Base-by-base conservation (phyloP, 2,113 vertebrate genomes). In the Neolamprologus tretocephalus region DNA sequence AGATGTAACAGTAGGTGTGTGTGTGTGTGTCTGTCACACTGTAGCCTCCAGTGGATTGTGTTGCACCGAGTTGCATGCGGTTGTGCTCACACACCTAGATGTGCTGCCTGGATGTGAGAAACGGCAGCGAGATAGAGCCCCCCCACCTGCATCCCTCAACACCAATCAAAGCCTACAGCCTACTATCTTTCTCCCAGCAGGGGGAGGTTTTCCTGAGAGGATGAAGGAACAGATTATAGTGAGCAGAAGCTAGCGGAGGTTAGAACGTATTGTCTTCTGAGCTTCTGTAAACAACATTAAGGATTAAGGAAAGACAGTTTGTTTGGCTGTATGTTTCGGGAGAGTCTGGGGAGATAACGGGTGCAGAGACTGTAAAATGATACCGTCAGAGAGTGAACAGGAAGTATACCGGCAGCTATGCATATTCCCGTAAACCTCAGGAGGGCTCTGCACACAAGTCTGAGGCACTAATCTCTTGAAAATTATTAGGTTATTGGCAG, bases 401-500 rank as follows among this genome's bases (percentile, higher is more conserved):
- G 49, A 80, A 71, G 79, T 79, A 17, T 12, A 87, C 23, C 23
- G 17, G 37, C 73, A 63, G 31, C 57, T 82, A 40, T 55, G 42
- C 55, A 91, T 86, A 89, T 83, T 89, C 23, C 61, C 3, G 8
- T 17, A 45, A 33, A 58, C 23, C 37, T 8, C 33, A 35, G 55
- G 78, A 88, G 7, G 80, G 49, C 16, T 83, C 35, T 3, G 53
- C 13, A 16, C 12, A 35, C 21, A 80, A 89, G 47, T 91, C 86
- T 28, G 45, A 31, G 0, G 1, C 42, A 58, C 40, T 92, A 89
- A 93, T 93, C 82, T 89, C 87, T 82, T 92, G 13, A 88, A 89
- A 78, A 90, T 86, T 85, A 82, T 91, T n/a, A 80, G 23, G 17
- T 75, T 75, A 91, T 82, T 90, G 86, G 80, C 87, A 86, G 86